These are phyloP conservation scores for Junonia oenone DNA, from an alignment of 2,888 invertebrate species.

Conservation along the genomic window DNA sequence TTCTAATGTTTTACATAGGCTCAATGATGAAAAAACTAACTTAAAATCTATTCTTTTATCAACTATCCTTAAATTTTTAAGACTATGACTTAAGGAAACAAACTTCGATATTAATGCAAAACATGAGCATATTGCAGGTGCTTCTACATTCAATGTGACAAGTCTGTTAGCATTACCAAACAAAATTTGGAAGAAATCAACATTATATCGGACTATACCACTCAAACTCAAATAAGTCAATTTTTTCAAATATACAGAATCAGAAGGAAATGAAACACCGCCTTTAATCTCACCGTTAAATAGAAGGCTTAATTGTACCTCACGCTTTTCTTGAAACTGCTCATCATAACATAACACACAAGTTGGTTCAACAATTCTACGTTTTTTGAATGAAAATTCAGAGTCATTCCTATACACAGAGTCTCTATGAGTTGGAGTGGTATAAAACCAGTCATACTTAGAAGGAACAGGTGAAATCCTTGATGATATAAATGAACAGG, in stretches of 20 bases:
- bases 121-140: slow-evolving; percentile 38
- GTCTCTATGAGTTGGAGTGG: slow-evolving; percentile 23
- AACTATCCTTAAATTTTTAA: slow-evolving; percentile 54
- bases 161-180: slow-evolving; percentile 51
- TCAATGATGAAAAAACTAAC: slow-evolving; percentile 45
- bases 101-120: slow-evolving; percentile 39
- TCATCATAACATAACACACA: slow-evolving; percentile 49
- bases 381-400: slow-evolving; percentile 35
- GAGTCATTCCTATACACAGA: slow-evolving; percentile 2
- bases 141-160: slow-evolving; percentile 49
- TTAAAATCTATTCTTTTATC: slow-evolving; percentile 49
- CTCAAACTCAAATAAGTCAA: slow-evolving; percentile 54
- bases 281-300: slow-evolving; percentile 38
- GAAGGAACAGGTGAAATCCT: slow-evolving; percentile 27
- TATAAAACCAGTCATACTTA: slow-evolving; percentile 44
- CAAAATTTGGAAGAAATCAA: slow-evolving; percentile 53
- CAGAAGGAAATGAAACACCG: slow-evolving; percentile 40
- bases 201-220: slow-evolving; percentile 43
- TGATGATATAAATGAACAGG: slow-evolving; percentile 34
- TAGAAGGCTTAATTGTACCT: slow-evolving; percentile 41
- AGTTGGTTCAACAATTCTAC: slow-evolving; percentile 38
- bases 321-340: slow-evolving; percentile 40
- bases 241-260: slow-evolving; percentile 49
- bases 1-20: slow-evolving; percentile 52
- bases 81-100: slow-evolving; percentile 41